Evolutionary conservation across 2,888 invertebrate genomes (phyloP), one percentile per base, ranked within the genome.

Genomic region (Liodrosophila aerea): DNA sequence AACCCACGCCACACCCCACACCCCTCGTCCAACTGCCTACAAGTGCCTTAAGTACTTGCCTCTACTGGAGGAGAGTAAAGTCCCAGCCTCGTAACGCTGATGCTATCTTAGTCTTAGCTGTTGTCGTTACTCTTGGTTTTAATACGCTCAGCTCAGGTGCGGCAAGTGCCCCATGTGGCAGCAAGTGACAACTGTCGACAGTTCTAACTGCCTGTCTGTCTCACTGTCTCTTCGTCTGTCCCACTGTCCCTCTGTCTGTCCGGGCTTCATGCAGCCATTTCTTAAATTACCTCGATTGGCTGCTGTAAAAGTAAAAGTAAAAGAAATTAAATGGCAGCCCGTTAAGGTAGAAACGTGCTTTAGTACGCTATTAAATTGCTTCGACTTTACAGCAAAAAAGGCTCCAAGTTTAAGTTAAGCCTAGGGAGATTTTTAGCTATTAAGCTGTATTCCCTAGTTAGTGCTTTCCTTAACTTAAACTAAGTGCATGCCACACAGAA

Each of bases 211-310:
- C 30, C 18, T 16, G 4, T 9, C 34, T 15, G 4, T 4, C 13
- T 15, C 0, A 11, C 33, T 33, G 12, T 12, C 12, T 2, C n/a
- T 33, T 1, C 12, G 7, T 33, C 5, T 16, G 7, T 0, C 15
- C n/a, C n/a, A n/a, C n/a, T n/a, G n/a, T n/a, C n/a, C n/a, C n/a
- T n/a, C n/a, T n/a, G n/a, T 37, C 8, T 9, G 15, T 5, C 39
- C n/a, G 34, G 39, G 15, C 34, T 43, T 50, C 58, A 54, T 57
- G 47, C 60, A 53, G 60, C 52, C 68, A 61, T 68, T 68, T 39
- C 37, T 68, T 58, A 73, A 83, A 76, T 76, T 76, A 80, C 44
- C 44, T 62, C 51, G 40, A 45, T 60, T 44, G 60, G 27, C 46
- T 30, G 33, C 47, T 27, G 50, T 12, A 11, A 27, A 41, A 31